Conservation (phyloP, 2,797 vertebrate species). For the Otolemur crassicaudatus region DNA sequence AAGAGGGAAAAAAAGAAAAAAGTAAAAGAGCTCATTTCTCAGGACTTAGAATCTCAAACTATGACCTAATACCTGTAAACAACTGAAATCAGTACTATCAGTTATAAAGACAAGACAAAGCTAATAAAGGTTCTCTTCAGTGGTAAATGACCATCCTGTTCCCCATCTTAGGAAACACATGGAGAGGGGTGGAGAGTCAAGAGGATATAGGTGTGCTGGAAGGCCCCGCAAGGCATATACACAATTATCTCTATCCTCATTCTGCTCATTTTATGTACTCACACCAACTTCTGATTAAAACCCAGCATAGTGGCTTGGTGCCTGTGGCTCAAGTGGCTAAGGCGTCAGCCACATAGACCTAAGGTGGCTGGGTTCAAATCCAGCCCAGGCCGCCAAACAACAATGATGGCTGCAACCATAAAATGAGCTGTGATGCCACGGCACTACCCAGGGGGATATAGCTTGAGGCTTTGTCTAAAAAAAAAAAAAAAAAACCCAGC, state of each 20-base stretch:
- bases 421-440: too few species aligned
- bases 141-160: neutral
- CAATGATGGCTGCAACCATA: too few species aligned
- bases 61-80: neutral
- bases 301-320: neutral
- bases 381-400: too few species aligned
- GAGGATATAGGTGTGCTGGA: neutral
- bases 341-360: too few species aligned
- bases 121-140: neutral
- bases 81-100: neutral
- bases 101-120: neutral
- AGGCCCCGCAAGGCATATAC: neutral
- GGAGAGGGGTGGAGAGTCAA: neutral
- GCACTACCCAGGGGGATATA: too few species aligned
- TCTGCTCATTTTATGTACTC: neutral
- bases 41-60: neutral
- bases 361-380: too few species aligned
- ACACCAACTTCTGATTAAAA: neutral
- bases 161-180: neutral
- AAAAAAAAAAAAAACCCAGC: too few species aligned
- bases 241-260: neutral
- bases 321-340: too few species aligned
- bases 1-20: neutral
- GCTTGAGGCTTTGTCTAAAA: too few species aligned
- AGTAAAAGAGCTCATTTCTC: neutral